A percentile compares a stretch with the other conserved stretches of the same genome.
Evolutionary conservation across 2,888 invertebrate species (phyloP).

Genomic region (Acanthopleura granulata): DNA sequence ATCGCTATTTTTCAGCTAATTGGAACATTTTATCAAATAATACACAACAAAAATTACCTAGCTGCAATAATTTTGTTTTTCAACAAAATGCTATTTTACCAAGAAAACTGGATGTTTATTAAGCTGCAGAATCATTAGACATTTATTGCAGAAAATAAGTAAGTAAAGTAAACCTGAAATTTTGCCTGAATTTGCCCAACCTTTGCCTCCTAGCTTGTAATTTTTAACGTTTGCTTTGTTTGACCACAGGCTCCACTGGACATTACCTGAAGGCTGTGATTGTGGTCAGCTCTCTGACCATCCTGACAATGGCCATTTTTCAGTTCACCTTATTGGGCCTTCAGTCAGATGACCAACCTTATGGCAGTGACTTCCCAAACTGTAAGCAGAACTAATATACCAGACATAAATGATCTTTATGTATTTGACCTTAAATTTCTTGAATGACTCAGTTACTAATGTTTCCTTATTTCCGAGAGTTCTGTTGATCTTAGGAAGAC

Average conservation of each 20-base stretch:
- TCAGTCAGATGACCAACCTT: slow-evolving; percentile 46
- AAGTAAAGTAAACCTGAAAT: no score
- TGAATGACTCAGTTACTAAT: no score
- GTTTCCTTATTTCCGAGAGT: no score
- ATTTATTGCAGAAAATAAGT: no score
- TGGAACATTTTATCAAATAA: neutral
- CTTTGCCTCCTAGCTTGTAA: no score
- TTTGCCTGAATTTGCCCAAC: no score
- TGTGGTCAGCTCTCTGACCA: slow-evolving; percentile 47
- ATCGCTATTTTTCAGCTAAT: neutral
- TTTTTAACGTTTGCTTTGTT: neutral
- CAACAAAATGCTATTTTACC: neutral
- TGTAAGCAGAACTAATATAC: slow-evolving; percentile 45
- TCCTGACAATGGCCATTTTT: slow-evolving; percentile 57
- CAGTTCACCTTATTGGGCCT: slow-evolving; percentile 50
- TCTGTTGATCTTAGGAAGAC: no score
- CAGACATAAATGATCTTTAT: no score
- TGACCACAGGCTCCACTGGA: slow-evolving; percentile 51
- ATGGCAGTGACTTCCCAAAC: slow-evolving; percentile 55
- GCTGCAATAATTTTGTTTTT: no score
- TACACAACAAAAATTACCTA: neutral
- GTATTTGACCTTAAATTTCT: no score
- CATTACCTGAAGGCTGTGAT: slow-evolving; percentile 51
- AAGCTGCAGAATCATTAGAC: no score
- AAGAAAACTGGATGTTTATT: no score